Base-by-base conservation (phyloP, 2,888 invertebrate genomes). In the Hoplodrina blanda region DNA sequence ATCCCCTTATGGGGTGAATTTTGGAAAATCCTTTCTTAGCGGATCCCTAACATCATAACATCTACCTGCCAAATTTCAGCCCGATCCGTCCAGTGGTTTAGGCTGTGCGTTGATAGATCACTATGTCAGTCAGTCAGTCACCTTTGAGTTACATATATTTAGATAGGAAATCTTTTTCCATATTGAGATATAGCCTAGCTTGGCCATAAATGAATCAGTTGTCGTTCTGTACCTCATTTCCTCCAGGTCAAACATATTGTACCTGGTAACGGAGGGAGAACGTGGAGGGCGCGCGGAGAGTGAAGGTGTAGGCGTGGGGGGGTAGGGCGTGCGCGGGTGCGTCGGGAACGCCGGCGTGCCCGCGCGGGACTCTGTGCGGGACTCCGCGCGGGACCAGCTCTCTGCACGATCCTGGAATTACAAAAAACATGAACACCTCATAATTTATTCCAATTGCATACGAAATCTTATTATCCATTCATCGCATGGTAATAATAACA, bases 291-390 rank as follows among this genome's bases (percentile, higher is more conserved):
- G 97, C 86, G 97, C 96, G 88, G 96, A 94, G 83, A 97, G 96
- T 67, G 97, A 97, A 70, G 97, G 97, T 69, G 97, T 97, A 57
- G 97, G 96, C 88, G 98, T 98, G 89, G 98, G 98, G 82, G 97
- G 97, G 95, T 98, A 98, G 17, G 98, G 99, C 10, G 98, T 99
- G 86, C 98, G 97, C 70, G 98, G 98, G 88, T 98, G 98, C 67
- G 98, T 98, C 73, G 99, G 99, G 96, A 99, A 99, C 67, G 98
- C 98, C 55, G 99, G 99, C 30, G 99, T 99, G 91, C 98, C 98
- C 37, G 98, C 98, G 73, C 98, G 96, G 57, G 97, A 97, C 87
- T 97, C 95, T 68, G 96, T 96, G 73, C 96, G 96, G 76, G 90
- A 90, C 69, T 96, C 94, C 4, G 73, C 65, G 55, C 83, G 83